Evolutionary conservation across 2,797 vertebrate genomes (phyloP), one percentile per base, ranked within the genome.

Genomic region (Falco naumanni): DNA sequence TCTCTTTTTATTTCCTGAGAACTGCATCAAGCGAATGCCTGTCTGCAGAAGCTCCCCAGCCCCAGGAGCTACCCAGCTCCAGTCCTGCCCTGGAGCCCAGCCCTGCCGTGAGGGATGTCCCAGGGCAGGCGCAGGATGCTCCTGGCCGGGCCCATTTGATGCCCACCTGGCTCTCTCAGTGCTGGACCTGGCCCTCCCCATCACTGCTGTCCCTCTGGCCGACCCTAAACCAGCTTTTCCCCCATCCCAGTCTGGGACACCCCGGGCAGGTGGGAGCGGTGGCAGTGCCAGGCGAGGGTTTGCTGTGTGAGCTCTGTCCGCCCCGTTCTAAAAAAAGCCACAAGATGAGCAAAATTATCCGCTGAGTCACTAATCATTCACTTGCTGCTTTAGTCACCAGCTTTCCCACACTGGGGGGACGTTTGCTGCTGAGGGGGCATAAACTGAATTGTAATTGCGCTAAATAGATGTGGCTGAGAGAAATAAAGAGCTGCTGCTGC

Each of bases 341-440:
- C 15, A 17, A 93, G 88, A 94, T 90, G 92, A 96, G 90, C 88
- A 85, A 91, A 97, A 97, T 94, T 66, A 93, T 91, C 94, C 70
- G 18, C 96, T 97, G 97, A 97, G 97, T 97, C 97, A 97, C 84
- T 79, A 89, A 95, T 97, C 76, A 74, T 80, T 94, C 95, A 57
- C 91, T 93, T 66, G 45, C 97, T 86, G 91, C 93, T 94, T 96
- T 94, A 89, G 90, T 96, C 97, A 95, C 89, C 84, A 37, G 76
- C 72, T 75, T 82, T 86, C 95, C 94, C 90, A 86, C 92, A 31
- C 83, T 19, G 69, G 91, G 81, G 91, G 90, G 94, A 95, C 51
- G 87, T 79, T 95, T 22, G 91, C 70, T 75, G 95, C 93, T 93
- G 92, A 90, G 95, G 93, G 94, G 93, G 95, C 95, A 86, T 16